These are phyloP conservation scores for Celastrina argiolus DNA, from an alignment of 2,888 invertebrate genomes.

Conservation along the genomic window DNA sequence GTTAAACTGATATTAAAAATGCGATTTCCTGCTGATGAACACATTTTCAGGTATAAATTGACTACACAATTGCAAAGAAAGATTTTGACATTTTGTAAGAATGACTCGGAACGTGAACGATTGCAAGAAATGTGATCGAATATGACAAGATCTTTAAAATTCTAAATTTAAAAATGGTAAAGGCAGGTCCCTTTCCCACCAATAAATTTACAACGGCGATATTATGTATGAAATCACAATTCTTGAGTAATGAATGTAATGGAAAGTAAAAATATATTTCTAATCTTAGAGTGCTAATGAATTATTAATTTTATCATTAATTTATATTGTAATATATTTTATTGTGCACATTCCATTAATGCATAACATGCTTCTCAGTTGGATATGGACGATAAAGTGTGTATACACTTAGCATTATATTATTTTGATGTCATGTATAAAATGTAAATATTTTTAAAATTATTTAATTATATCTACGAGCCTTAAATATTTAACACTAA, in stretches of 20 bases:
- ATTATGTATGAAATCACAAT: conserved; percentile 49
- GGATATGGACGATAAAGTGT: conserved; percentile 24
- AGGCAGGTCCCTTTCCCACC: conserved; percentile 41
- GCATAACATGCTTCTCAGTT: conserved; percentile 66
- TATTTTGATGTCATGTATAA: not conserved
- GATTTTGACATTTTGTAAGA: conserved; percentile 39
- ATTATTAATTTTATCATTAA: conserved; percentile 63
- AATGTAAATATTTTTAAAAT: not conserved
- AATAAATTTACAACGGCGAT: conserved; percentile 17
- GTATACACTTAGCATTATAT: not conserved
- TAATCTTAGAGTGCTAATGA: conserved; percentile 76
- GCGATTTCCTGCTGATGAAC: not conserved
- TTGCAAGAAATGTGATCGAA: conserved; percentile 45
- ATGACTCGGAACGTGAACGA: conserved; percentile 40
- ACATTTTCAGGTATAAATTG: conserved; percentile 23
- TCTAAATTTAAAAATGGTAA: conserved; percentile 23
- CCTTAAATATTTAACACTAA: not conserved
- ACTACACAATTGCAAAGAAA: conserved; percentile 48
- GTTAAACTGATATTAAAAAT: not conserved
- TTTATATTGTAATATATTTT: conserved; percentile 72
- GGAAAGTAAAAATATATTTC: conserved; percentile 64
- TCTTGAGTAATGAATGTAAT: conserved; percentile 51
- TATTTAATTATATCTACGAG: not conserved
- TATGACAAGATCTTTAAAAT: conserved; percentile 27
- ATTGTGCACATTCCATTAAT: conserved; percentile 70